Base-by-base conservation (phyloP, 2,113 vertebrate species). In the Dipodomys spectabilis region DNA sequence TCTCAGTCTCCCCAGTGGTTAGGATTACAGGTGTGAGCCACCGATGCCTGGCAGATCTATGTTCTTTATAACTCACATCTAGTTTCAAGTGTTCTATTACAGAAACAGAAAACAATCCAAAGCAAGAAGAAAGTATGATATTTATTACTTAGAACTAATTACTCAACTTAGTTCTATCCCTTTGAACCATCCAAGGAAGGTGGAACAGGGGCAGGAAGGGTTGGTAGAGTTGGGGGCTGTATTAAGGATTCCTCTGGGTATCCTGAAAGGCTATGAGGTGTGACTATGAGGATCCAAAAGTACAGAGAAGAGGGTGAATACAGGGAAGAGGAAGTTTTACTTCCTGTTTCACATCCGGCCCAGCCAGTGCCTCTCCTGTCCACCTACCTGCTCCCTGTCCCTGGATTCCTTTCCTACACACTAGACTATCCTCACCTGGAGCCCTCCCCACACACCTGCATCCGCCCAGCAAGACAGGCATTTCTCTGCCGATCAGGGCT, bases 401-500 rank as follows among this genome's bases (percentile, higher is more conserved):
- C 83, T 92, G 83, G 67, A 94, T 96, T 95, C 93, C 87, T 95
- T 71, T 80, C 96, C 96, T 75, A 94, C 92, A 23, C 69, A 75
- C 5, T 80, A 8, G 77, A 67, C 69, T 27, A 73, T 69, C 80
- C 91, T 73, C 67, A 85, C 92, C 94, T 44, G 57, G 27, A 3
- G 9, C 23, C 83, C 78, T 90, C 60, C 82, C 83, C 81, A 89
- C 64, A 88, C 95, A 96, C 95, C 96, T 94, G 95, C 45, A 53
- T 64, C 62, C 67, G 15, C 69, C 35, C 30, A 4, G 12, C 27
- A 18, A 19, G 64, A 68, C 81, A 30, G 82, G 60, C 6, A 0
- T 68, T 82, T 86, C 91, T 64, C 30, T 82, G 77, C 73, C 0
- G 2, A 13, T 1, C 32, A 82, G 49, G 39, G 23, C 32, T 1